Percentiles rank a stretch among this genome's conserved stretches.
These are phyloP conservation scores for Daptonema setosum DNA, from an alignment of 2,888 invertebrate species.

Conservation along the genomic window DNA sequence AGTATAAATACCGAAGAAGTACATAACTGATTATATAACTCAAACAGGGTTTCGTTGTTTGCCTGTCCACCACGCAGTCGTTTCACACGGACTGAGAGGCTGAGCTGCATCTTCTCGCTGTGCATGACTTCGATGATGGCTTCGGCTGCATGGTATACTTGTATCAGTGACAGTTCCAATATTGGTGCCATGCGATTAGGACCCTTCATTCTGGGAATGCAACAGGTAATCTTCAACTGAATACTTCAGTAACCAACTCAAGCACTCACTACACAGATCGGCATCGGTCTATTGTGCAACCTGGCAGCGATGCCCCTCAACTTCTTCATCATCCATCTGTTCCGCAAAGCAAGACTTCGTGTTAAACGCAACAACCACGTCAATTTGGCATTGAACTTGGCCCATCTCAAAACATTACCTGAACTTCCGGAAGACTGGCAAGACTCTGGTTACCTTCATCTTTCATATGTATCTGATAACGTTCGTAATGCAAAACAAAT, in stretches of 20 bases:
- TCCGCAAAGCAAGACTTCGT: slow-evolving; percentile 28
- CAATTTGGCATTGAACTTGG: slow-evolving; percentile 17
- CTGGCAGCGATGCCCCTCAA: slow-evolving; percentile 32
- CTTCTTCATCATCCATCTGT: slow-evolving; percentile 30
- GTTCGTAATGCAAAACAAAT: too few relatives aligned
- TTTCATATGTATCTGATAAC: too few relatives aligned
- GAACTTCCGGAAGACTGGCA: neutral
- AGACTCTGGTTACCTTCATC: neutral
- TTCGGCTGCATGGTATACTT: slow-evolving; percentile 36
- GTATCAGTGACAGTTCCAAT: slow-evolving; percentile 14
- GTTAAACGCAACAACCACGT: slow-evolving; percentile 25
- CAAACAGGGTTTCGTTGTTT: slow-evolving; percentile 36
- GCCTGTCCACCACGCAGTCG: slow-evolving; percentile 33
- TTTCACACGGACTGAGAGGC: slow-evolving; percentile 33
- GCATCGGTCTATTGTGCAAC: slow-evolving; percentile 31
- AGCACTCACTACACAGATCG: slow-evolving; percentile 23
- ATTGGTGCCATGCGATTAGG: slow-evolving; percentile 29
- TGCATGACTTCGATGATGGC: slow-evolving; percentile 35
- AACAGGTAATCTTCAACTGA: too few relatives aligned
- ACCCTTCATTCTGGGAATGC: slow-evolving; percentile 31
- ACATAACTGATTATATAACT: too few relatives aligned
- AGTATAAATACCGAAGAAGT: too few relatives aligned
- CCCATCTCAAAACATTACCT: neutral
- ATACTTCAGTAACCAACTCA: neutral
- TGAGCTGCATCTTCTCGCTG: slow-evolving; percentile 33